phyloP scores from a whole-genome alignment of 2,888 invertebrate species.

The Nemapogon koenigi region DNA sequence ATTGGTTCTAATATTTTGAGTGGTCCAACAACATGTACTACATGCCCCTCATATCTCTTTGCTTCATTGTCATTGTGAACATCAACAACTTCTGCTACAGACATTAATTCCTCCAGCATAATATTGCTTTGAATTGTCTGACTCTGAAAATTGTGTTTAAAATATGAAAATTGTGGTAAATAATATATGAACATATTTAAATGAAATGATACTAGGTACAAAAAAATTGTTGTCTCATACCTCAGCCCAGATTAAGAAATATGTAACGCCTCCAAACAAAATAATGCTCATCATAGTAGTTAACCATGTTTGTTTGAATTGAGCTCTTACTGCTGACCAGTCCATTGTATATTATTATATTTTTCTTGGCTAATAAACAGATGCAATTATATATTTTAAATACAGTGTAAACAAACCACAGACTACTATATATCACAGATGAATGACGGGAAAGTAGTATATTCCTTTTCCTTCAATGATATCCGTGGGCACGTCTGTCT shows the following conservation, averaged over 20 bases:
- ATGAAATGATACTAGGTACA: too few relatives aligned
- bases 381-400: neutral
- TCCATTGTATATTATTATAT: conserved; percentile 40
- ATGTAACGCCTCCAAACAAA: conserved; percentile 71
- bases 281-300: conserved; percentile 73
- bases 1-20: conserved; percentile 80
- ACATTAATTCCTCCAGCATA: conserved; percentile 78
- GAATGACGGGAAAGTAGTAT: too few relatives aligned
- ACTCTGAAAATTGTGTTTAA: conserved; percentile 55
- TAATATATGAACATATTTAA: conserved; percentile 10
- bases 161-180: too few relatives aligned
- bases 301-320: conserved; percentile 75
- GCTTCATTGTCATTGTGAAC: conserved; percentile 75
- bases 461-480: too few relatives aligned
- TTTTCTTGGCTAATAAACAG: conserved; percentile 3
- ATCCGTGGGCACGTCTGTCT: too few relatives aligned
- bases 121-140: conserved; percentile 80
- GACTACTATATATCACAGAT: too few relatives aligned
- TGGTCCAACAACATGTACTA: conserved; percentile 80
- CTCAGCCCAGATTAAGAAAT: conserved; percentile 85
- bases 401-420: too few relatives aligned
- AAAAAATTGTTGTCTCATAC: too few relatives aligned
- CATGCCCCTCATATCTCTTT: conserved; percentile 72
- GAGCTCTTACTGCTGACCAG: conserved; percentile 45
- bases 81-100: conserved; percentile 59